Evolutionary conservation across 2,888 invertebrate genomes (phyloP), one percentile per base, ranked within the genome.

Genomic region (Volucella inflata): DNA sequence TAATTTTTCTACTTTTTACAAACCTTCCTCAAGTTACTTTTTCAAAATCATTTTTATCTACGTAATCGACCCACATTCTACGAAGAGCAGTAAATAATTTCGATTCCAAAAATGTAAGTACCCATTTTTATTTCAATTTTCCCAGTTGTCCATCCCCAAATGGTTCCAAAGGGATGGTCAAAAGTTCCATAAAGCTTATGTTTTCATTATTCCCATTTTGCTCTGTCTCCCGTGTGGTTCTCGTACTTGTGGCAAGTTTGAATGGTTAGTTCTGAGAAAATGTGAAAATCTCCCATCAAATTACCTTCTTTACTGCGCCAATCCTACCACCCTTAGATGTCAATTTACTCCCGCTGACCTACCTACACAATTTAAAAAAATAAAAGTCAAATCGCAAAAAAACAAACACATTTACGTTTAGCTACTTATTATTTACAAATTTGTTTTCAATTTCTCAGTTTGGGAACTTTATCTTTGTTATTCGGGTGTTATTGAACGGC

Each of bases 401-500:
- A 57, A 67, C 16, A 60, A n/a, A 30, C 21, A 10, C 50, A 44
- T 79, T 53, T 44, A 72, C 68, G 74, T 68, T 83, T 74, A 78
- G 78, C 83, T 78, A 51, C 76, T 76, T 76, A 74, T 83, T 74
- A 83, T 83, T 74, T 78, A 83, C 62, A 78, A 83, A 83, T 83
- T 83, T 83, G 78, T 83, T 83, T 83, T 83, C 78, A 83, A 83
- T 83, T 83, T 78, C 64, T 68, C 57, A 9, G 11, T n/a, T 62
- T 55, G 68, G 42, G 68, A 83, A 83, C 62, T 74, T 83, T 74
- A 79, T 83, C 79, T 62, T 51, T 57, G 78, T 4, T 30, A 30
- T 30, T 6, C 30, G 6, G 6, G 30, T 30, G 6, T 30, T 30
- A 6, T 6, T 6, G 6, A n/a, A 30, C 30, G 6, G 30, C 6